Base-by-base conservation (phyloP, 2,797 vertebrate genomes). In the Pelochelys cantorii region DNA sequence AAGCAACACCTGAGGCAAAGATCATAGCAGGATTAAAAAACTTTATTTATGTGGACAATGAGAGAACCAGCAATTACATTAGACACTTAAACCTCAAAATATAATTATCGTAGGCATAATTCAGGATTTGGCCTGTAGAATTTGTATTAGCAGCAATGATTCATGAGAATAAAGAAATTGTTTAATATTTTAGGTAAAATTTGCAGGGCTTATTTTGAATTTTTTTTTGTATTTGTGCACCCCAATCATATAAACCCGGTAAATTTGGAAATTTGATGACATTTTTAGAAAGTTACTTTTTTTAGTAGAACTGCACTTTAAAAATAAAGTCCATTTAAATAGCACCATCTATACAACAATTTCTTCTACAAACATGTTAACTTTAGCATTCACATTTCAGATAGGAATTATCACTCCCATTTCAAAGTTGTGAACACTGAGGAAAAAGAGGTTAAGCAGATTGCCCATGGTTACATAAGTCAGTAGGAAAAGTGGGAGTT, bases 141-240 rank as follows among this genome's bases (percentile, higher is more conserved):
- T 83, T 88, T 87, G 93, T 84, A 62, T 31, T 81, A 79, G 22
- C 75, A 12, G 52, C 53, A 53, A 13, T 84, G 55, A n/a, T 93
- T 15, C 74, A 85, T 52, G 84, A 52, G 42, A 48, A 85, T 62
- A 42, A 84, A 87, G 23, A 55, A 90, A 84, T 7, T 81, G 1
- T 85, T 83, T 83, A 22, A 15, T 57, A 81, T 90, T 1, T 11
- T 65, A 1, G 85, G 5, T n/a, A 57, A 31, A 84, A 34, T 14
- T 59, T 68, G n/a, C 65, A 9, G 10, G 27, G 18, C 18, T 48
- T 90, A 37, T 18, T 74, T 92, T 93, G 74, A 71, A 92, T 94
- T 96, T 91, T 96, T 93, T 93, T 94, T 96, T 88, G 95, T 95
- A 90, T 71, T 93, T 94, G 42, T 84, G 79, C 56, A 90, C 84